Conservation (phyloP, 2,888 invertebrate genomes). For the Alsophila aescularia region DNA sequence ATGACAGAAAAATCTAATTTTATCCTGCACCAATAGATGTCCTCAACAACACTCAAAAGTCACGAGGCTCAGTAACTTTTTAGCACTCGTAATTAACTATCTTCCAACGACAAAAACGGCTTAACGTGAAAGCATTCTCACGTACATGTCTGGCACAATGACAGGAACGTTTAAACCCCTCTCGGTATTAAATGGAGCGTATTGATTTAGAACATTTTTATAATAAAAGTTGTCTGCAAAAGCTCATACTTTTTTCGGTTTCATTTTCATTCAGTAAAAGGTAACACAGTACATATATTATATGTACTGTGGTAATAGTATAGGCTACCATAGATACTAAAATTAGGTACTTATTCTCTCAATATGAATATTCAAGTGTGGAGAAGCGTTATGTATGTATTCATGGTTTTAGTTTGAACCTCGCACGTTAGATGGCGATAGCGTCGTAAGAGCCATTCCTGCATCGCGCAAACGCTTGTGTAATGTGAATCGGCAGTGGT, state of each 20-base stretch:
- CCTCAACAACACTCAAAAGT: too few species aligned
- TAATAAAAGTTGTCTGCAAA: constrained; percentile 3
- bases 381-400: too few species aligned
- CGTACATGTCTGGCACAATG: constrained; percentile 8
- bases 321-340: too few species aligned
- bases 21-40: not conserved
- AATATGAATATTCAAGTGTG: too few species aligned
- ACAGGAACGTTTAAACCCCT: constrained; percentile 5
- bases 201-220: constrained; percentile 2
- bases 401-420: too few species aligned
- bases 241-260: not conserved
- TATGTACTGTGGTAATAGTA: too few species aligned
- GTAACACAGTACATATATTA: too few species aligned
- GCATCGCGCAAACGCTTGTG: too few species aligned
- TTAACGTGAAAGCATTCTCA: constrained; percentile 16
- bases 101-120: not conserved
- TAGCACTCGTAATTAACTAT: constrained; percentile 7
- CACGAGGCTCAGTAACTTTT: constrained; percentile 3
- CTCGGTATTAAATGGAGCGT: constrained; percentile 13
- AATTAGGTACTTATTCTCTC: too few species aligned
- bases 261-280: not conserved
- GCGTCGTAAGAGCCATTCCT: too few species aligned
- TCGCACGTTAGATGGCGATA: too few species aligned
- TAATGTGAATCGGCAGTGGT: too few species aligned
- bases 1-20: not conserved